Percentiles rank a stretch among this genome's conserved stretches.
Conservation (phyloP, 30 jellyfish, hydroid and myxozoan species). For the Aurelia aurita region DNA sequence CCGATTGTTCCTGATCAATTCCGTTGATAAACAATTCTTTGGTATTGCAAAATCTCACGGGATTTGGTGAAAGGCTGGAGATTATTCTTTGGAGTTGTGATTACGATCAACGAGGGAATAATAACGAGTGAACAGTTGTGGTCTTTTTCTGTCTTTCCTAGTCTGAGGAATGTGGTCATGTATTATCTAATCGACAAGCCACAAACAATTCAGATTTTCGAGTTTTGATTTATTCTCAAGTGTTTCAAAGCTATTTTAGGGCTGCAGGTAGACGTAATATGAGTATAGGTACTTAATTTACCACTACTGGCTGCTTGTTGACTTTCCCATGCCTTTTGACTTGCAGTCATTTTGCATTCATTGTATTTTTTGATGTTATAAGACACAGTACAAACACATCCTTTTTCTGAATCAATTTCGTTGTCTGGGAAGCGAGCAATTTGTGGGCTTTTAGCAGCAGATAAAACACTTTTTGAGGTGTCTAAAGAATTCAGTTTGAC, state of each 20-base stretch:
- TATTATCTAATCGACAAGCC: conserved; percentile 1
- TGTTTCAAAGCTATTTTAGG: background rate
- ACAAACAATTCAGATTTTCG: background rate
- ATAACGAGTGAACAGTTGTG: conserved; percentile 31
- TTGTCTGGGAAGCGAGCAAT: no score
- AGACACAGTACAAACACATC: no score
- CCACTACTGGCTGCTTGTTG: no score
- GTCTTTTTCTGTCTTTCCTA: conserved; percentile 47
- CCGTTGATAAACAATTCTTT: conserved; percentile 39
- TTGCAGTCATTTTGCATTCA: no score
- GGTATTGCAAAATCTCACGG: conserved; percentile 47
- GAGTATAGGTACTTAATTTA: no score
- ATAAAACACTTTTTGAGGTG: no score
- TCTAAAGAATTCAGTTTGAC: no score
- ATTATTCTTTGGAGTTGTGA: conserved; percentile 25
- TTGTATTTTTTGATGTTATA: no score
- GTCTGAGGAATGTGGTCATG: conserved; percentile 13
- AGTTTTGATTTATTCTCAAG: background rate
- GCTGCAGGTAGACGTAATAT: no score
- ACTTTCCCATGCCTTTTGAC: no score
- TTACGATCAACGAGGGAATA: conserved; percentile 25
- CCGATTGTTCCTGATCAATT: conserved; percentile 19
- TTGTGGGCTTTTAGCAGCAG: no score
- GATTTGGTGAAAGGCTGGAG: conserved; percentile 20
- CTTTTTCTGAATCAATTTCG: no score